Evolutionary conservation across 2,888 invertebrate genomes (phyloP), one percentile per base, ranked within the genome.

Genomic region (Cinara cedri): DNA sequence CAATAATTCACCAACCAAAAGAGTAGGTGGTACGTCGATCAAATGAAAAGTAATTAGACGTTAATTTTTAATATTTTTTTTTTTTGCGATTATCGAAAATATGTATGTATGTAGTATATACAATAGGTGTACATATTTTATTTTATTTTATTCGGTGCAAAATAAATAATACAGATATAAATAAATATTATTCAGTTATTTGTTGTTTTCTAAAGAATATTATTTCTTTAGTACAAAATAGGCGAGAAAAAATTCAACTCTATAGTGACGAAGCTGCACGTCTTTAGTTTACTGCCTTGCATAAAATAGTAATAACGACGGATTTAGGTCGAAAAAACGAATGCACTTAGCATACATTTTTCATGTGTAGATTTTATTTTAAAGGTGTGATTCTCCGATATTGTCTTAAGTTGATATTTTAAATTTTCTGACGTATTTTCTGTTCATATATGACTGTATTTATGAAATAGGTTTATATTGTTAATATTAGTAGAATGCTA

Each of bases 21-120:
- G n/a, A n/a, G n/a, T n/a, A n/a, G n/a, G n/a, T n/a, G n/a, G 16
- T 46, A 72, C 19, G 26, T 46, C 8, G 26, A 72, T 72, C 60
- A 60, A 42, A 24, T 71, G 0, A 57, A 71, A 71, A 16, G 57
- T 44, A 6, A 72, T 57, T 57, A 46, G 44, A 57, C 13, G 1
- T 42, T 16, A 3, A 24, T 0, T 6, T 14, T 57, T 46, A n/a
- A n/a, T n/a, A n/a, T n/a, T n/a, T n/a, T n/a, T n/a, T n/a, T n/a
- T n/a, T n/a, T n/a, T n/a, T n/a, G n/a, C n/a, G n/a, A n/a, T n/a
- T n/a, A n/a, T n/a, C n/a, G n/a, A n/a, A n/a, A n/a, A n/a, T n/a
- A n/a, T n/a, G n/a, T n/a, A n/a, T n/a, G n/a, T n/a, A n/a, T n/a
- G n/a, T n/a, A n/a, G n/a, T n/a, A n/a, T n/a, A n/a, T n/a, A n/a